Percentiles rank a stretch among this genome's conserved stretches.
Conservation (phyloP, 2,888 invertebrate genomes). For the Cheilosia vulpina region DNA sequence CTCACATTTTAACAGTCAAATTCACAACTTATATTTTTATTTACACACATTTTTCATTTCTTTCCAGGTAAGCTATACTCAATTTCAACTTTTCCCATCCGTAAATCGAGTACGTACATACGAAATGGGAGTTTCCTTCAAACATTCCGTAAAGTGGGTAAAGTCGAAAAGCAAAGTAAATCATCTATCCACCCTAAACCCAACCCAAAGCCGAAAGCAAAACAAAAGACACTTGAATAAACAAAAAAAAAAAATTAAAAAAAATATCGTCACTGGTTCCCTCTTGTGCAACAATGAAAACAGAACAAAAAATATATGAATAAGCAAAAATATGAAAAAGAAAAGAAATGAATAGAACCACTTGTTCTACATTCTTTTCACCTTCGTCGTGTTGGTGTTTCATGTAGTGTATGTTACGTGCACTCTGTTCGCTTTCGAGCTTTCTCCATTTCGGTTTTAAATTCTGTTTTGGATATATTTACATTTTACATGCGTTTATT, state of each 20-base stretch:
- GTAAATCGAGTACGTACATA: background rate
- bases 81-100: constrained; percentile 1
- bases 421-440: constrained; percentile 2
- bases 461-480: constrained; percentile 38
- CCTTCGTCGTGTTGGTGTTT: constrained; percentile 39
- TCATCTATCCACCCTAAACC: background rate
- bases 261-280: constrained; percentile 20
- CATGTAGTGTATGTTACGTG: background rate
- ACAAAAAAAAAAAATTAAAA: constrained; percentile 27
- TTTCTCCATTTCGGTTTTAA: constrained; percentile 48
- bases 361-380: constrained; percentile 62
- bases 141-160: background rate
- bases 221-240: constrained; percentile 35
- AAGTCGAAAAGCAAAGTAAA: background rate
- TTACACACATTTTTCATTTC: background rate
- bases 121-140: background rate
- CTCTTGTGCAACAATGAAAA: constrained; percentile 56
- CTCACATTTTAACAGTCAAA: too few relatives aligned
- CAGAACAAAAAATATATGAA: constrained; percentile 50
- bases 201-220: constrained; percentile 6
- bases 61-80: background rate
- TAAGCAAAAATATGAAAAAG: constrained; percentile 36
- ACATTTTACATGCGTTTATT: constrained; percentile 12
- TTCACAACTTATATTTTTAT: background rate
- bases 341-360: constrained; percentile 38